phyloP scores from a whole-genome alignment of 2,888 invertebrate species.

The Elaeidobius kamerunicus region DNA sequence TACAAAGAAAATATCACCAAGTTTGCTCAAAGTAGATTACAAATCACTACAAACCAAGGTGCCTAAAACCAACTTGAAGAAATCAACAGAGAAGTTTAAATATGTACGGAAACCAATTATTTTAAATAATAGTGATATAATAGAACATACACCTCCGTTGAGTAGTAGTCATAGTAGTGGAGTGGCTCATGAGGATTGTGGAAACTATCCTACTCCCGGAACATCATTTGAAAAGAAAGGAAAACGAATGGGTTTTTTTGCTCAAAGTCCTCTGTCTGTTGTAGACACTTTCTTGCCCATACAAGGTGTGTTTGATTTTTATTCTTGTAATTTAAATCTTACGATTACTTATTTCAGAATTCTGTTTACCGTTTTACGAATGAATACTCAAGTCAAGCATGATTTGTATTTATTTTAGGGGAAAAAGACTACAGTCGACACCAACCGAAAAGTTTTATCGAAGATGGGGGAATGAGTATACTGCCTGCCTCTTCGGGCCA shows the following conservation, averaged over 20 bases:
- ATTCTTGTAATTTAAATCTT: too few species aligned
- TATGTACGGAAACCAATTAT: constrained; percentile 38
- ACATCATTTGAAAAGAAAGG: constrained; percentile 11
- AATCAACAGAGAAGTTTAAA: constrained; percentile 29
- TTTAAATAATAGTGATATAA: constrained; percentile 45
- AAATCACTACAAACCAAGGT: constrained; percentile 32
- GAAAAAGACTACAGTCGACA: constrained; percentile 51
- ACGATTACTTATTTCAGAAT: too few species aligned
- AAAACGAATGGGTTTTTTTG: constrained; percentile 31
- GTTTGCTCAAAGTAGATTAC: constrained; percentile 44
- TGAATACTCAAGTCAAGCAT: not conserved
- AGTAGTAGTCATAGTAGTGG: constrained; percentile 39
- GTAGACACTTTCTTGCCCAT: constrained; percentile 46
- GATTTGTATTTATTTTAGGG: constrained; percentile 40
- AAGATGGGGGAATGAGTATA: constrained; percentile 58
- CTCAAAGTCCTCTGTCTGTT: constrained; percentile 42
- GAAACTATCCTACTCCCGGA: constrained; percentile 32
- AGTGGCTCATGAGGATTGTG: constrained; percentile 36
- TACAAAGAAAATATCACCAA: constrained; percentile 41
- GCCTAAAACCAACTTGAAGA: constrained; percentile 31
- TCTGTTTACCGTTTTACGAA: not conserved
- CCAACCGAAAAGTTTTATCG: constrained; percentile 58
- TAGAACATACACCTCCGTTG: constrained; percentile 46
- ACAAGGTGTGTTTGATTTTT: too few species aligned
- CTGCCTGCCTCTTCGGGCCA: constrained; percentile 55